Evolutionary conservation across 2,797 vertebrate species (phyloP).

Genomic region (Microtus obscurus): DNA sequence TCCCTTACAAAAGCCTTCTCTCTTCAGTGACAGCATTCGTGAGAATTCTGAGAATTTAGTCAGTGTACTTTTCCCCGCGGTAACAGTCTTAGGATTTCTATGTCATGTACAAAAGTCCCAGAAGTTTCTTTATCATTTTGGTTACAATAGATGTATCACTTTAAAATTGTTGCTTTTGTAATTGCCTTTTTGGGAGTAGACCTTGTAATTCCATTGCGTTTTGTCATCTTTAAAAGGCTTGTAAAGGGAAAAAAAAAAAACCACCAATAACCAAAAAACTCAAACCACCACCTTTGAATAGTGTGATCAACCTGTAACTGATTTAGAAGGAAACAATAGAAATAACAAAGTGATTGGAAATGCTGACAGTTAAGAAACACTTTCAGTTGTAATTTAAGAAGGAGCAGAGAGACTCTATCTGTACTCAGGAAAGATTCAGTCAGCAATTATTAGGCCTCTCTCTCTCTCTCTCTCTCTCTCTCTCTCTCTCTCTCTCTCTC

Average conservation of each 20-base stretch:
- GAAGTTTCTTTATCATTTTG: constrained; percentile 37
- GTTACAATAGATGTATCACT: constrained; percentile 36
- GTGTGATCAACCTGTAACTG: background rate
- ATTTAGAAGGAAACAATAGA: constrained; percentile 50
- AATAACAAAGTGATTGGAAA: constrained; percentile 41
- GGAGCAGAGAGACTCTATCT: background rate
- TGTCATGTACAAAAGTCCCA: background rate
- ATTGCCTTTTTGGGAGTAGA: constrained; percentile 24
- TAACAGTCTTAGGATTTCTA: background rate
- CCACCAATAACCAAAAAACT: background rate
- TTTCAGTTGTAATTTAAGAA: constrained; percentile 48
- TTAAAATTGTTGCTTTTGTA: constrained; percentile 44
- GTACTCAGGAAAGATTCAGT: background rate
- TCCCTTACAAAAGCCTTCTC: background rate
- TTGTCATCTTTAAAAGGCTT: background rate
- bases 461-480: too few species aligned
- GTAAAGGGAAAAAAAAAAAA: background rate
- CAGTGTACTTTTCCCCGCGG: background rate
- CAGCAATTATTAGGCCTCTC: constrained; percentile 23
- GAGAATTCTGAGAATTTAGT: constrained; percentile 37
- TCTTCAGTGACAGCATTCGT: background rate
- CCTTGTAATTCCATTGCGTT: constrained; percentile 1
- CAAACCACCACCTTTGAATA: constrained; percentile 31
- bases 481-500: too few species aligned
- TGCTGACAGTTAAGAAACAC: constrained; percentile 51